Conservation (phyloP, 2,797 vertebrate species). For the Yasuhikotakia modesta region DNA sequence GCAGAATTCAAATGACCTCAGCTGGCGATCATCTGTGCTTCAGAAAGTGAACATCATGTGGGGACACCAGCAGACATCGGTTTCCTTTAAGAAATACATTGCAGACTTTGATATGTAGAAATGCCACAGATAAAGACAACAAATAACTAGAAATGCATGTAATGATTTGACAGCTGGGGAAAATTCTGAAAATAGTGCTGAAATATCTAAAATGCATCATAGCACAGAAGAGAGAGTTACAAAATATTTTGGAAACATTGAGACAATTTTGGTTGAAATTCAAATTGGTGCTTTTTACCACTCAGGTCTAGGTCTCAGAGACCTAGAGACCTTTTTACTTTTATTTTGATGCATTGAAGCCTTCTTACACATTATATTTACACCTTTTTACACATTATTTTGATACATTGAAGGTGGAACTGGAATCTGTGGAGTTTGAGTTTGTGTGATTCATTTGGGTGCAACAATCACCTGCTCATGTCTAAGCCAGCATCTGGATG, state of each 20-base stretch:
- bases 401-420: background rate
- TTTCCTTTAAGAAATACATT: background rate
- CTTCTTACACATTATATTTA: too few species aligned
- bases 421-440: background rate
- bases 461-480: conserved; percentile 1
- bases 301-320: too few species aligned
- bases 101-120: conserved; percentile 17
- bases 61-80: conserved; percentile 30
- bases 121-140: background rate
- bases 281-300: too few species aligned
- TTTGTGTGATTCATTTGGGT: conserved; percentile 3
- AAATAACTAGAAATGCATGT: background rate
- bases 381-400: too few species aligned
- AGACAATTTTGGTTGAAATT: too few species aligned
- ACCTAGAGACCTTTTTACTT: too few species aligned
- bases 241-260: too few species aligned
- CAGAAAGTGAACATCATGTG: conserved; percentile 6
- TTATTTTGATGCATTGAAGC: too few species aligned
- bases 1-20: conserved; percentile 21
- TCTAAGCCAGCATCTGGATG: background rate
- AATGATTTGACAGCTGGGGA: background rate
- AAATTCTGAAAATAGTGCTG: background rate
- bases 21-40: conserved; percentile 9
- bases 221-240: too few species aligned
- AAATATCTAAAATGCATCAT: too few species aligned